These are phyloP conservation scores for Drosophila cognata DNA, from an alignment of 2,888 invertebrate species.

Conservation along the genomic window DNA sequence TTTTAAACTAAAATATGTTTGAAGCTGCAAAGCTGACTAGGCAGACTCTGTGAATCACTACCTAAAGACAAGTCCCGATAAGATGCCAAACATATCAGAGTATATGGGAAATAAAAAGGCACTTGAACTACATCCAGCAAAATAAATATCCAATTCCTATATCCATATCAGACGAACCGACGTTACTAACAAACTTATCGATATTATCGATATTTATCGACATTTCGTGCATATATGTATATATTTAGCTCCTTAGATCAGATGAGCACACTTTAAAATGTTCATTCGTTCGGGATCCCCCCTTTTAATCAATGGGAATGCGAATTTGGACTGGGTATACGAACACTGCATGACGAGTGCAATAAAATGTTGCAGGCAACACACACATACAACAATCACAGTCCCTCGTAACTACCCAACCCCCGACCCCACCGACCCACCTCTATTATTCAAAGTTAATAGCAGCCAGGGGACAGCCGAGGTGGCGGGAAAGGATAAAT, in stretches of 20 bases:
- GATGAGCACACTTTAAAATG: neutral
- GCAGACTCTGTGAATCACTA: neutral
- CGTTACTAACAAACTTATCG: neutral
- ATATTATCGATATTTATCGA: neutral
- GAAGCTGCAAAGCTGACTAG: neutral
- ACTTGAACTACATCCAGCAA: neutral
- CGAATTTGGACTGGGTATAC: neutral
- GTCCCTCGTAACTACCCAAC: conserved; percentile 17
- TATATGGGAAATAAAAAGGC: neutral
- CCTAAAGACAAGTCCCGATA: neutral
- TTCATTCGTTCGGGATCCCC: neutral
- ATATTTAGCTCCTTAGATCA: neutral
- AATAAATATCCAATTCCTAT: neutral
- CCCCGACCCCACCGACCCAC: conserved; percentile 5
- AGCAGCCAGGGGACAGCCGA: conserved; percentile 39
- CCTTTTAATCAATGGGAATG: neutral
- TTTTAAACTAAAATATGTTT: neutral
- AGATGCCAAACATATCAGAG: neutral
- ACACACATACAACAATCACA: conserved; percentile 34
- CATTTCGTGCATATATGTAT: neutral
- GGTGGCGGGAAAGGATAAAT: neutral
- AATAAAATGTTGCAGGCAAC: conserved; percentile 58
- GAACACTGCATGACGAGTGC: conserved; percentile 39
- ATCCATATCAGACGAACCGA: neutral
- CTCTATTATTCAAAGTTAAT: conserved; percentile 61